These are phyloP conservation scores for Necrosyrtes monachus DNA, from an alignment of 2,797 vertebrate species.

Conservation along the genomic window DNA sequence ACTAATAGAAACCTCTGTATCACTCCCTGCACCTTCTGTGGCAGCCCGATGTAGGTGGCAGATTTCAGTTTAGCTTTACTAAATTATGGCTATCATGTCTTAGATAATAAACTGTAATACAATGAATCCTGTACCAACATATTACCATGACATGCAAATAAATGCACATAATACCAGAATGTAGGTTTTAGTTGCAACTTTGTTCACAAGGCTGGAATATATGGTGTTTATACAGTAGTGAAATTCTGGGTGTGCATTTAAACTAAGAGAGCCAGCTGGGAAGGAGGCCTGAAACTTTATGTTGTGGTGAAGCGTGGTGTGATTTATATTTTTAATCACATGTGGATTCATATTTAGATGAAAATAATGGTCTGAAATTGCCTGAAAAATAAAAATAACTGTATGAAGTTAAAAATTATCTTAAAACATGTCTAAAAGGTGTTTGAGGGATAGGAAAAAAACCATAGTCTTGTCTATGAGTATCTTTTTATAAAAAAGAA, in stretches of 20 bases:
- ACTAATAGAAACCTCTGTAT: background rate
- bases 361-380: background rate
- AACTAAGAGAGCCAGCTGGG: background rate
- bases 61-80: background rate
- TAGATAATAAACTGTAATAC: background rate
- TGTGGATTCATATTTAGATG: background rate
- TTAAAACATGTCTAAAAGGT: background rate
- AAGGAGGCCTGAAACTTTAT: background rate
- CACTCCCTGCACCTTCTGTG: rapidly evolving
- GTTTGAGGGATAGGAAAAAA: background rate
- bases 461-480: background rate
- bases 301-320: background rate
- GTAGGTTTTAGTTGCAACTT: background rate
- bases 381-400: background rate
- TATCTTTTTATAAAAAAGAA: background rate
- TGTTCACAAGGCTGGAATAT: background rate
- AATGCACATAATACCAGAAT: background rate
- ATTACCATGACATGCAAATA: background rate
- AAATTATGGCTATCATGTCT: background rate
- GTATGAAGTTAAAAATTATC: background rate
- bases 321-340: background rate
- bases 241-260: background rate
- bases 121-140: background rate
- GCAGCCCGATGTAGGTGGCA: background rate
- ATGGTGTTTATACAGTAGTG: background rate